Percentiles rank a stretch among this genome's conserved stretches.
Evolutionary conservation across 2,888 invertebrate genomes (phyloP).

Genomic region (Isotomurus palustris): DNA sequence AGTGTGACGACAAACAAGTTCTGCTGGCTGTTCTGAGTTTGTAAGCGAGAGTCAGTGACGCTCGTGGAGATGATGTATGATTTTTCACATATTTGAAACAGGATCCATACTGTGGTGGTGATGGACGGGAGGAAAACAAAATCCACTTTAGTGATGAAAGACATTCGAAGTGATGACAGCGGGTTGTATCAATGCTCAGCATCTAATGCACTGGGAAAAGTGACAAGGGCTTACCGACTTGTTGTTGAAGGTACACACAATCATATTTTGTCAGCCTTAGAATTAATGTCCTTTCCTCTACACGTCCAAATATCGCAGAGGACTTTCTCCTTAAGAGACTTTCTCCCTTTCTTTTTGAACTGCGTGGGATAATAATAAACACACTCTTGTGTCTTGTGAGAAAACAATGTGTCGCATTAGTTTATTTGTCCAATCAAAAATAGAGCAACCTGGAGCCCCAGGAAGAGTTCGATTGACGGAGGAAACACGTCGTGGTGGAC

Average conservation of each 20-base stretch:
- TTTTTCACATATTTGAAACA: too few species aligned
- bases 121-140: slow-evolving; percentile 40
- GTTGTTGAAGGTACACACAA: slow-evolving; percentile 45
- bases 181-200: slow-evolving; percentile 38
- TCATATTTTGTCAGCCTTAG: slow-evolving; percentile 23
- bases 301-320: slow-evolving; percentile 14
- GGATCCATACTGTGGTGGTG: slow-evolving; percentile 36
- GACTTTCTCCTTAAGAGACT: too few species aligned
- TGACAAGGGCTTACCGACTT: slow-evolving; percentile 36
- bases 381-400: too few species aligned
- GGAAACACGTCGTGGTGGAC: slow-evolving; percentile 16
- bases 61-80: too few species aligned
- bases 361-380: too few species aligned
- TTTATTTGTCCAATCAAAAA: too few species aligned
- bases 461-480: slow-evolving; percentile 30
- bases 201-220: slow-evolving; percentile 41
- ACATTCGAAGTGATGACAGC: slow-evolving; percentile 37
- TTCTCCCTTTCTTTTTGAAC: too few species aligned
- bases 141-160: slow-evolving; percentile 42
- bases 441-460: slow-evolving; percentile 37
- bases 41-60: too few species aligned
- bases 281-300: slow-evolving; percentile 11
- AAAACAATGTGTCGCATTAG: too few species aligned
- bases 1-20: too few species aligned
- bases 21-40: too few species aligned